Percentiles rank a stretch among this genome's conserved stretches.
phyloP scores from a whole-genome alignment of 2,797 vertebrate genomes.

The Sciurus vulgaris region DNA sequence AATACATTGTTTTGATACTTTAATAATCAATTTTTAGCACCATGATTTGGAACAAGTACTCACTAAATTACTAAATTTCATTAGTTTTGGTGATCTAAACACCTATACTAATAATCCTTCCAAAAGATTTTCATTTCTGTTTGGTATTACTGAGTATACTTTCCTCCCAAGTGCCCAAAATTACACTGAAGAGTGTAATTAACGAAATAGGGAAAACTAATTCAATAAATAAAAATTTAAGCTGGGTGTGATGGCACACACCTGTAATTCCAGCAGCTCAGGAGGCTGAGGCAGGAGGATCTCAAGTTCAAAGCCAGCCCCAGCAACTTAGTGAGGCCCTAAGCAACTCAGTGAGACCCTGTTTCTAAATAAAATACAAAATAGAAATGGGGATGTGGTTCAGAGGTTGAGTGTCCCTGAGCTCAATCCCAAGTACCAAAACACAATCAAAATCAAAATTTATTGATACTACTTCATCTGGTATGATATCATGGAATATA shows the following conservation, averaged over 20 bases:
- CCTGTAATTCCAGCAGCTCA: too few species aligned
- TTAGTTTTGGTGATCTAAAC: slow-evolving; percentile 42
- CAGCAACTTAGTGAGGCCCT: too few species aligned
- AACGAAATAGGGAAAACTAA: slow-evolving; percentile 64
- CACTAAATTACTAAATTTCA: neutral
- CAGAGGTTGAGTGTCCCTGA: too few species aligned
- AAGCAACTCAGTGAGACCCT: too few species aligned
- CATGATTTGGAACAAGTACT: slow-evolving; percentile 3
- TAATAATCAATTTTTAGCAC: slow-evolving; percentile 8
- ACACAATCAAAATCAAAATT: neutral
- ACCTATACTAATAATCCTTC: neutral
- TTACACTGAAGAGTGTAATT: slow-evolving; percentile 62
- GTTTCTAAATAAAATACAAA: too few species aligned
- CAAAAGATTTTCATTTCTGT: slow-evolving; percentile 49
- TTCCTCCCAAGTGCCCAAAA: neutral
- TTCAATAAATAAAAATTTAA: slow-evolving; percentile 64
- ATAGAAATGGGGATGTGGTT: too few species aligned
- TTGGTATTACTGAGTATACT: slow-evolving; percentile 39
- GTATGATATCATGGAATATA: slow-evolving; percentile 62
- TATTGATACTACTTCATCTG: slow-evolving; percentile 63
- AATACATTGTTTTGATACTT: neutral
- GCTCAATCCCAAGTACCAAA: too few species aligned
- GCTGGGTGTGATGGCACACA: too few species aligned
- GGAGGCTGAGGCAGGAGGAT: too few species aligned
- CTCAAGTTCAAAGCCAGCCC: too few species aligned